A percentile compares a stretch with the other conserved stretches of the same genome.
Conservation (phyloP, 2,888 invertebrate genomes). For the Parelbella ahira region DNA sequence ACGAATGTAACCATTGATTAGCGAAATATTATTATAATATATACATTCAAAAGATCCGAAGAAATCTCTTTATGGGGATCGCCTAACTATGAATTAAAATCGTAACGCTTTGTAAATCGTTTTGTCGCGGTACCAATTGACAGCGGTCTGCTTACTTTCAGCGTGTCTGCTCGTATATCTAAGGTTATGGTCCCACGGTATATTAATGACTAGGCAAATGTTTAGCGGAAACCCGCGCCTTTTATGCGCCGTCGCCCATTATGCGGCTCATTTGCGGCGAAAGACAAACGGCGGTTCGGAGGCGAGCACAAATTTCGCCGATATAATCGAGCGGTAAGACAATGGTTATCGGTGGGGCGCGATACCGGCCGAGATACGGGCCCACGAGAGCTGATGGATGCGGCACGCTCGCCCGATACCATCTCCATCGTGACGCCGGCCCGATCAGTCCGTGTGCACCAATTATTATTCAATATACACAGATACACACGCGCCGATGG, state of each 20-base stretch:
- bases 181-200: constrained; percentile 61
- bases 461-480: constrained; percentile 77
- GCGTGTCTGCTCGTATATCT: constrained; percentile 20
- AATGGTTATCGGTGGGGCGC: constrained; percentile 69
- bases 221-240: constrained; percentile 59
- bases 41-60: too few species aligned
- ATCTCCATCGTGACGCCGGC: constrained; percentile 67
- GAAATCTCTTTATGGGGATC: too few species aligned
- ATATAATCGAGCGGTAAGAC: constrained; percentile 69
- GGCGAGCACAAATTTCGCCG: constrained; percentile 74
- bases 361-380: constrained; percentile 63
- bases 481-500: constrained; percentile 33
- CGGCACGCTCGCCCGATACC: constrained; percentile 71
- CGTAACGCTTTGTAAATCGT: too few species aligned
- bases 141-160: constrained; percentile 29
- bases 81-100: too few species aligned
- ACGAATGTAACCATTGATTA: too few species aligned
- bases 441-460: constrained; percentile 57
- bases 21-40: too few species aligned
- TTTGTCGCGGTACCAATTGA: too few species aligned
- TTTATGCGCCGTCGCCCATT: constrained; percentile 61
- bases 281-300: constrained; percentile 70
- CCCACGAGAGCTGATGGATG: constrained; percentile 66
- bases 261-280: constrained; percentile 75
- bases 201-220: constrained; percentile 74